phyloP scores from a whole-genome alignment of 2,113 vertebrate genomes.

The Hippolais icterina region DNA sequence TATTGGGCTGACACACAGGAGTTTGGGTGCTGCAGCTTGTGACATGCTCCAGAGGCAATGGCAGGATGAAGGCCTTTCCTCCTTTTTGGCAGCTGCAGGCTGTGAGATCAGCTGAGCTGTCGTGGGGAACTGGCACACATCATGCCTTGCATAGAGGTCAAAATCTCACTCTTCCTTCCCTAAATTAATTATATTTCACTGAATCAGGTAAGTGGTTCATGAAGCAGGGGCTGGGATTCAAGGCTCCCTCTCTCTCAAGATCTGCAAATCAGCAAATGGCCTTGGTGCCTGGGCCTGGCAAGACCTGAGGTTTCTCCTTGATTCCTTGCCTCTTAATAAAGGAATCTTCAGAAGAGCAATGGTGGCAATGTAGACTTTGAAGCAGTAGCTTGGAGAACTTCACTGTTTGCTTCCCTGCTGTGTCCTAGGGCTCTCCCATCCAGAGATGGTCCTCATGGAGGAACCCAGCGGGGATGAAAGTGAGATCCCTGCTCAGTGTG shows the following conservation, averaged over 20 bases:
- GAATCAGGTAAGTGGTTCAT: background rate
- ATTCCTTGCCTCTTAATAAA: background rate
- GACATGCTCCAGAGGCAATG: background rate
- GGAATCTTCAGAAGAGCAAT: background rate
- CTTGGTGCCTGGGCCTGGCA: background rate
- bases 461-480: background rate
- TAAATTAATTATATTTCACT: background rate
- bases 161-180: background rate
- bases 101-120: background rate
- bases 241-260: background rate
- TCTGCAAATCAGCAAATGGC: background rate
- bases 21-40: background rate
- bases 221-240: background rate
- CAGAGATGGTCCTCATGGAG: rapidly evolving
- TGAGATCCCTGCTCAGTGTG: background rate
- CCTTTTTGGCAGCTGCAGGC: background rate
- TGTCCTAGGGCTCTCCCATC: background rate
- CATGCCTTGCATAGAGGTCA: background rate
- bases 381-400: background rate
- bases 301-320: background rate
- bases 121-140: background rate
- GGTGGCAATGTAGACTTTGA: background rate
- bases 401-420: background rate
- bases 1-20: background rate
- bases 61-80: background rate